phyloP scores from a whole-genome alignment of 2,797 vertebrate genomes.

The Alfaro cultratus region DNA sequence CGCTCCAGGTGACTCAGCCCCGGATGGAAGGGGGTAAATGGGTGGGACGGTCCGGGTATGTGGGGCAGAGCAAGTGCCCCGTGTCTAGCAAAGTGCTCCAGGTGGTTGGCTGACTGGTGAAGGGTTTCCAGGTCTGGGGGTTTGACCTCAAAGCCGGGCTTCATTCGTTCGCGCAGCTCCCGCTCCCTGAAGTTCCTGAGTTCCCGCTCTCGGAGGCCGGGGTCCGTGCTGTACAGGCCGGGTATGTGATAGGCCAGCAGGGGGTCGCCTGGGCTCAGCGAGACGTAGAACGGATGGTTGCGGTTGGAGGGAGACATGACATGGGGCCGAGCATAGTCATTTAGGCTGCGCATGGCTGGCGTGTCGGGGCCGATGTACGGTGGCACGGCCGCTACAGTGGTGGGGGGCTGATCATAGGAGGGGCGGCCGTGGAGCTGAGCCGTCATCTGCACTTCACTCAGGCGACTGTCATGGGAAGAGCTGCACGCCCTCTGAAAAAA shows the following conservation, averaged over 20 bases:
- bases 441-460: constrained; percentile 86
- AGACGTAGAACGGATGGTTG: constrained; percentile 96
- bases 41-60: constrained; percentile 87
- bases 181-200: constrained; percentile 92
- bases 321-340: constrained; percentile 96
- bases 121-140: constrained; percentile 93
- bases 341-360: constrained; percentile 94
- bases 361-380: constrained; percentile 97
- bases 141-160: constrained; percentile 97
- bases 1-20: constrained; percentile 91
- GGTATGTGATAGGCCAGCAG: constrained; percentile 97
- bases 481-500: constrained; percentile 89
- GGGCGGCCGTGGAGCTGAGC: constrained; percentile 88
- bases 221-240: constrained; percentile 91
- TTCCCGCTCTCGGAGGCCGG: constrained; percentile 91
- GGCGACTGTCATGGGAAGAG: constrained; percentile 92
- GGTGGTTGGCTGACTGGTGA: constrained; percentile 92
- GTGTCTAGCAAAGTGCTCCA: constrained; percentile 97
- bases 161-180: constrained; percentile 96
- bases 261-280: constrained; percentile 91
- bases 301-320: constrained; percentile 97
- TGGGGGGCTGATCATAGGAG: constrained; percentile 90
- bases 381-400: constrained; percentile 93
- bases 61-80: constrained; percentile 92
- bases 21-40: constrained; percentile 91